Evolutionary conservation across 1,140 invertebrate species (phyloP).

Genomic region (Calephelis nemesis): DNA sequence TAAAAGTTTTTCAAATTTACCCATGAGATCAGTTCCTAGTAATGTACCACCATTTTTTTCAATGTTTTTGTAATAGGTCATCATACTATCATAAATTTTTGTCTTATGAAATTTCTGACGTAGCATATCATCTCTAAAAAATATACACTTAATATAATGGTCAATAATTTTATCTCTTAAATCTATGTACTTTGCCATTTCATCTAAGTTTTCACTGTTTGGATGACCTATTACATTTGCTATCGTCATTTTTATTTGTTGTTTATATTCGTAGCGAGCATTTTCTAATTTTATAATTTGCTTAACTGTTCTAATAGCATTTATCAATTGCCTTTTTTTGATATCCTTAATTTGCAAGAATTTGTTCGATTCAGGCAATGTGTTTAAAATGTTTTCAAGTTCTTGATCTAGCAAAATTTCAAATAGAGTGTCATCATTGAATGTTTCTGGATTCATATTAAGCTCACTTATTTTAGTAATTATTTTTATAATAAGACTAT

Average conservation of each 20-base stretch:
- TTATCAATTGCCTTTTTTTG: constrained; percentile 37
- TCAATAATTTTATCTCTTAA: constrained; percentile 45
- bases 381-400: constrained; percentile 36
- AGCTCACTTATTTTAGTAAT: constrained; percentile 50
- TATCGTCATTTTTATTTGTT: constrained; percentile 42
- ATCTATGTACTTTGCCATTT: constrained; percentile 26
- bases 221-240: constrained; percentile 33
- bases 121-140: constrained; percentile 37
- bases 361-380: constrained; percentile 31
- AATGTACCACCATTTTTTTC: constrained; percentile 19
- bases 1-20: constrained; percentile 37
- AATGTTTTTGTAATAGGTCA: constrained; percentile 36
- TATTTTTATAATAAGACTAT: constrained; percentile 40
- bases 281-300: constrained; percentile 41
- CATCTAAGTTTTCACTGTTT: constrained; percentile 17
- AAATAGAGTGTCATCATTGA: constrained; percentile 41
- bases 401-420: constrained; percentile 39
- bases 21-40: not conserved
- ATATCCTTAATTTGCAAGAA: constrained; percentile 32
- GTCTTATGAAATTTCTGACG: constrained; percentile 36
- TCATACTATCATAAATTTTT: constrained; percentile 34
- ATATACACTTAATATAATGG: constrained; percentile 42
- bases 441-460: constrained; percentile 41
- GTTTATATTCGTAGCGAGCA: constrained; percentile 40
- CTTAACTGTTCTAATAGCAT: constrained; percentile 39